A percentile compares a stretch with the other conserved stretches of the same genome.
phyloP scores from a whole-genome alignment of 1,140 invertebrate species.

The Trichonephila inaurata region DNA sequence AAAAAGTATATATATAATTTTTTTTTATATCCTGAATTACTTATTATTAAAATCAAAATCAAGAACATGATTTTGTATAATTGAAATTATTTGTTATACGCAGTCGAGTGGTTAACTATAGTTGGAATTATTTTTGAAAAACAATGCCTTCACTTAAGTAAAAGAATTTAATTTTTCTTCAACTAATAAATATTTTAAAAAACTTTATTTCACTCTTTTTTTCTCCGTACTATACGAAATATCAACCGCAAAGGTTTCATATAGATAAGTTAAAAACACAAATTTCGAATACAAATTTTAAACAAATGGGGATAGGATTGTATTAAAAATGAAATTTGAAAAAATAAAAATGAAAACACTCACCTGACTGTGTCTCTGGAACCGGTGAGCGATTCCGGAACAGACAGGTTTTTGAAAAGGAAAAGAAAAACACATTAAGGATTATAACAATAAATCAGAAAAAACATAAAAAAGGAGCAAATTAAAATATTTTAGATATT shows the following conservation, averaged over 20 bases:
- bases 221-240: background rate
- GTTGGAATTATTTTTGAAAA: too few species aligned
- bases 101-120: too few species aligned
- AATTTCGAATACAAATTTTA: background rate
- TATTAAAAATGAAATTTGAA: slow-evolving; percentile 24
- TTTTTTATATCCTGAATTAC: too few species aligned
- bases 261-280: background rate
- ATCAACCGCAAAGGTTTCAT: background rate
- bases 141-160: too few species aligned
- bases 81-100: too few species aligned
- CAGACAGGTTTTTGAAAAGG: slow-evolving; percentile 73
- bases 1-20: too few species aligned
- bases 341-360: slow-evolving; percentile 30
- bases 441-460: slow-evolving; percentile 49
- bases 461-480: slow-evolving; percentile 47
- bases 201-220: too few species aligned
- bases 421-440: slow-evolving; percentile 67
- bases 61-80: too few species aligned
- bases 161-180: too few species aligned
- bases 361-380: slow-evolving; percentile 76
- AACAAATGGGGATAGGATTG: slow-evolving; percentile 4
- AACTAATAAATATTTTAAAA: too few species aligned
- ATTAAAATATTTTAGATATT: background rate
- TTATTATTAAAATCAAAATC: too few species aligned
- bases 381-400: slow-evolving; percentile 70